Conservation (phyloP, 1,140 invertebrate genomes). For the Psix sp. region DNA sequence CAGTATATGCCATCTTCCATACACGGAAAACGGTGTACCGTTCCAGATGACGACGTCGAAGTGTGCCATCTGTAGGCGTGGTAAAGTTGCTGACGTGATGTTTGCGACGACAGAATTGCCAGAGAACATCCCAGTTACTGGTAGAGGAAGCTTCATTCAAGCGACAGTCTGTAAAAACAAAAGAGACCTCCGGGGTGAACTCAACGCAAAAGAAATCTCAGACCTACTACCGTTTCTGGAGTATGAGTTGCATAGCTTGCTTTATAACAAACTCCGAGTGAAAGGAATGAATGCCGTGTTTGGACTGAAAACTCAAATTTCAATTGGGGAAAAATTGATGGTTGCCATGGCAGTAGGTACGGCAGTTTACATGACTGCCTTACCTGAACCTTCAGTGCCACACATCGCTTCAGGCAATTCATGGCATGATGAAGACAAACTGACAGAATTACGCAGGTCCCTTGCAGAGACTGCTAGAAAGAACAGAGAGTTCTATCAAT, state of each 20-base stretch:
- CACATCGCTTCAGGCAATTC: slow-evolving; percentile 82
- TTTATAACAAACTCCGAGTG: slow-evolving; percentile 93
- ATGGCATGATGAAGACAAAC: slow-evolving; percentile 80
- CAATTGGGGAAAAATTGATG: slow-evolving; percentile 91
- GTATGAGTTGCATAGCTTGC: slow-evolving; percentile 94
- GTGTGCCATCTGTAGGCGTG: slow-evolving; percentile 79
- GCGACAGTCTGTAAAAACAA: slow-evolving; percentile 88
- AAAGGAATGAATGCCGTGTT: slow-evolving; percentile 97
- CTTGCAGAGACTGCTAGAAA: slow-evolving; percentile 82
- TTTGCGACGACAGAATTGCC: slow-evolving; percentile 93
- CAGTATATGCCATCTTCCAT: slow-evolving; percentile 88
- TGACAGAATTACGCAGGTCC: slow-evolving; percentile 81
- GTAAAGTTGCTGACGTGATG: slow-evolving; percentile 92
- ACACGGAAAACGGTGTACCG: slow-evolving; percentile 83
- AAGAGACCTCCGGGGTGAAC: slow-evolving; percentile 87
- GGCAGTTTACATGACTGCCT: slow-evolving; percentile 84
- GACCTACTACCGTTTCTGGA: slow-evolving; percentile 95
- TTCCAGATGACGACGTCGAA: slow-evolving; percentile 82
- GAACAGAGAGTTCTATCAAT: slow-evolving; percentile 83
- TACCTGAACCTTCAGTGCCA: slow-evolving; percentile 85
- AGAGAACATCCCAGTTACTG: slow-evolving; percentile 83
- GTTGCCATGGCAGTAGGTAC: slow-evolving; percentile 93
- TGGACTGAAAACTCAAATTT: slow-evolving; percentile 88
- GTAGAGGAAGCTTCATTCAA: slow-evolving; percentile 85
- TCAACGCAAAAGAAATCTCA: slow-evolving; percentile 95